These are phyloP conservation scores for Lottia scabra DNA, from an alignment of 2,888 invertebrate genomes.

Conservation along the genomic window DNA sequence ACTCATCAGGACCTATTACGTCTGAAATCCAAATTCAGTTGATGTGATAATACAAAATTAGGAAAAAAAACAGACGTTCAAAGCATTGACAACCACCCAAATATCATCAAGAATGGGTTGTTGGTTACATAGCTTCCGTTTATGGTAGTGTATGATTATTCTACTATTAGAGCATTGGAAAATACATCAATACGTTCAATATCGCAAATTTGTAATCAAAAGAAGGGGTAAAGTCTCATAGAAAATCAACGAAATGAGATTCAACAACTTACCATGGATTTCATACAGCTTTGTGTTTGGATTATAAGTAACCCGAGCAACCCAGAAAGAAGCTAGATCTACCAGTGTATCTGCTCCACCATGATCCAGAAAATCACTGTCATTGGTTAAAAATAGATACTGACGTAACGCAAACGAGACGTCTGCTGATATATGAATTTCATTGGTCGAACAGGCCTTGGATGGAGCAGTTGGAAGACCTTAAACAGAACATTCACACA, in stretches of 20 bases:
- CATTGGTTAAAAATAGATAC: constrained; percentile 61
- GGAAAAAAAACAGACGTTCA: no score
- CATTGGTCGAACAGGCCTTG: constrained; percentile 12
- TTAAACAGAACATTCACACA: not conserved
- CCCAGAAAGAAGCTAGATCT: constrained; percentile 62
- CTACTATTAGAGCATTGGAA: no score
- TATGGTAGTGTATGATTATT: no score
- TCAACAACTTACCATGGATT: constrained; percentile 50
- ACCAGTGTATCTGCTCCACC: constrained; percentile 53
- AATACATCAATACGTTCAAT: no score
- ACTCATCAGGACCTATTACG: constrained; percentile 67
- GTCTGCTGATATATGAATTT: constrained; percentile 61
- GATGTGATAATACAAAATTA: no score
- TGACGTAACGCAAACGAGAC: constrained; percentile 60
- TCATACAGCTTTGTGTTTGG: constrained; percentile 46
- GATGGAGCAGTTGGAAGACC: constrained; percentile 30
- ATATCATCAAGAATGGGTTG: no score
- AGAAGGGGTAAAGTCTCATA: no score
- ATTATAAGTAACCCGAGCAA: constrained; percentile 46
- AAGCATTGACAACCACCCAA: no score
- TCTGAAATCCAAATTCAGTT: constrained; percentile 37
- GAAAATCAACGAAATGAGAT: no score
- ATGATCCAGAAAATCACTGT: constrained; percentile 48
- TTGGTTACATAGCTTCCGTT: no score
- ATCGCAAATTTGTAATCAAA: no score